Conservation (phyloP, 2,888 invertebrate genomes). For the Caenorhabditis sp. region DNA sequence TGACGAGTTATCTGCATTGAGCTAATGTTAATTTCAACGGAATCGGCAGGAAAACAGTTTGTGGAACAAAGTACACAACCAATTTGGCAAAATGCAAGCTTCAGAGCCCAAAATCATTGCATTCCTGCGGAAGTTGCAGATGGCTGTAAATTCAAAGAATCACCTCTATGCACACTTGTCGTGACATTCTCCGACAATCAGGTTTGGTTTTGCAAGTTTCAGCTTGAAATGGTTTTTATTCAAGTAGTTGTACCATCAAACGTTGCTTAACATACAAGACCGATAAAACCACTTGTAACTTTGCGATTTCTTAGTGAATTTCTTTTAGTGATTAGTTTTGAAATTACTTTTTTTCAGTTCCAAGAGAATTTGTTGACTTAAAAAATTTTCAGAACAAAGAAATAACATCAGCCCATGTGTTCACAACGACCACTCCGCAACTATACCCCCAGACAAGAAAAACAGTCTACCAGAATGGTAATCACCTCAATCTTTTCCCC, state of each 20-base stretch:
- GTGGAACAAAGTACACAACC: neutral
- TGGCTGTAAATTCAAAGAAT: neutral
- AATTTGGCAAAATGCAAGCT: neutral
- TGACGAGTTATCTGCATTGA: no score
- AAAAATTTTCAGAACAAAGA: slow-evolving; percentile 53
- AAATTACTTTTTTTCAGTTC: no score
- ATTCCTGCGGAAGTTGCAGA: neutral
- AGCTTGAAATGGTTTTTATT: no score
- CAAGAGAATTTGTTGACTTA: no score
- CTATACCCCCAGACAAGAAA: slow-evolving; percentile 65
- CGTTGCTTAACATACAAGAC: no score
- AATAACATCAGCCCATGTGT: slow-evolving; percentile 63
- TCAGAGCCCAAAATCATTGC: slow-evolving; percentile 12
- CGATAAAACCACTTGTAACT: no score
- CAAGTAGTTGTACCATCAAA: no score
- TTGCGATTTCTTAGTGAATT: neutral
- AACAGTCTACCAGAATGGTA: slow-evolving; percentile 49
- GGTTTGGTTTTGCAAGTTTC: no score
- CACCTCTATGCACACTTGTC: slow-evolving; percentile 62
- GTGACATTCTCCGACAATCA: slow-evolving; percentile 61
- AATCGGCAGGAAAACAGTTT: slow-evolving; percentile 8
- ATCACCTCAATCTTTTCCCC: no score
- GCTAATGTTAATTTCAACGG: slow-evolving; percentile 8
- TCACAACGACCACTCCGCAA: slow-evolving; percentile 59
- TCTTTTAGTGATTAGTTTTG: no score